phyloP scores from a whole-genome alignment of 2,888 invertebrate species.

The Pandemis heparana region DNA sequence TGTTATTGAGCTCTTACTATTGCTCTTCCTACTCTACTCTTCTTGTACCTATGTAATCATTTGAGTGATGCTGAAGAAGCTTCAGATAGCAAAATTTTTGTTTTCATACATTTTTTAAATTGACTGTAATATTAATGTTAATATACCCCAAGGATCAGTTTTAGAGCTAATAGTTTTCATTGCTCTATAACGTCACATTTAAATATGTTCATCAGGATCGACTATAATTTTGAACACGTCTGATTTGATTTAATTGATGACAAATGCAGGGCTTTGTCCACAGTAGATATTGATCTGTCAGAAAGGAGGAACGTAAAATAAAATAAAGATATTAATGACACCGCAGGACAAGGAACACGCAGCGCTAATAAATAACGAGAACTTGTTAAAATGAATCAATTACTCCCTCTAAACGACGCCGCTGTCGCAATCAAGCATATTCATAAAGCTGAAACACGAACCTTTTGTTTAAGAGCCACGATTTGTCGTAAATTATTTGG shows the following conservation, averaged over 20 bases:
- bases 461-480: slow-evolving; percentile 39
- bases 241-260: no score
- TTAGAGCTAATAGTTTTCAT: background rate
- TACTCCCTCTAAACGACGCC: slow-evolving; percentile 39
- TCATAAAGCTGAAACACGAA: slow-evolving; percentile 32
- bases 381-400: slow-evolving; percentile 41
- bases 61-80: background rate
- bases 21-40: background rate
- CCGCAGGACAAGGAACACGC: slow-evolving; percentile 15
- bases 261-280: no score
- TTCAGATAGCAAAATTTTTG: background rate
- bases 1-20: no score
- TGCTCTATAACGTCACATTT: background rate
- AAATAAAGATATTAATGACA: slow-evolving; percentile 36
- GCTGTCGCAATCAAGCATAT: slow-evolving; percentile 40
- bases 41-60: background rate
- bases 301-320: slow-evolving; percentile 6
- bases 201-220: no score
- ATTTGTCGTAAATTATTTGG: slow-evolving; percentile 40
- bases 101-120: background rate
- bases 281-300: background rate
- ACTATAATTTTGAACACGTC: no score
- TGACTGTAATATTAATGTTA: background rate
- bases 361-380: slow-evolving; percentile 22
- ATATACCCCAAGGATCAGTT: background rate